Base-by-base conservation (phyloP, 2,797 vertebrate species). In the Sylvilagus floridanus region DNA sequence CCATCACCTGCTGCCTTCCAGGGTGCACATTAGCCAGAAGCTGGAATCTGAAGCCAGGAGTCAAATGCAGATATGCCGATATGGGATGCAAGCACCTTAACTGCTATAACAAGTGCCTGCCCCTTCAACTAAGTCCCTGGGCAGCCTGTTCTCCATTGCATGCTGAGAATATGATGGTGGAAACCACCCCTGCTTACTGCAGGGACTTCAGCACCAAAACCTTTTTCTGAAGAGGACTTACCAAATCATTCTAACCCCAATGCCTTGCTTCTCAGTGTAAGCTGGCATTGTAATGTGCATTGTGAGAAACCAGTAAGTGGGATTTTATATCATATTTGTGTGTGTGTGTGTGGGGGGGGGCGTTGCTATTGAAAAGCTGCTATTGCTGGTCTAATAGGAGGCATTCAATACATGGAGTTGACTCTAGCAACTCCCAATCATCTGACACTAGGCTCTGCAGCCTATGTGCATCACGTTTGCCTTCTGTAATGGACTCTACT, bases 331-430 rank as follows among this genome's bases (percentile, higher is more conserved):
- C 6, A 1, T 0, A 1, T 52, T 37, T 63, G n/a, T n/a, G n/a
- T n/a, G n/a, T n/a, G n/a, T n/a, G n/a, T n/a, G n/a, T n/a, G n/a
- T n/a, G n/a, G n/a, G n/a, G n/a, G 35, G 35, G 35, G 35, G 35
- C 2, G 35, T 50, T 90, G 52, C 50, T 90, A 52, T 83, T 91
- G 91, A 28, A 94, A 97, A 94, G 32, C 68, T 85, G 22, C 22
- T 91, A 6, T 73, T 69, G 66, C 35, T 89, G 37, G 50, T 84
- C 85, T 93, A 76, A 68, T 79, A 91, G 90, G 42, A 82, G 54
- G 30, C 62, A 68, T 60, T 75, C 37, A 47, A 2, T 17, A 72
- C 72, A 84, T 42, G 3, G 37, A 32, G 78, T 88, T 10, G 6
- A 77, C 37, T 95, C 75, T 75, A 47, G 54, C 37, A 32, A 11